Percentiles rank a stretch among this genome's conserved stretches.
Evolutionary conservation across 2,888 invertebrate genomes (phyloP).

Genomic region (Rugalucina vietnamica): DNA sequence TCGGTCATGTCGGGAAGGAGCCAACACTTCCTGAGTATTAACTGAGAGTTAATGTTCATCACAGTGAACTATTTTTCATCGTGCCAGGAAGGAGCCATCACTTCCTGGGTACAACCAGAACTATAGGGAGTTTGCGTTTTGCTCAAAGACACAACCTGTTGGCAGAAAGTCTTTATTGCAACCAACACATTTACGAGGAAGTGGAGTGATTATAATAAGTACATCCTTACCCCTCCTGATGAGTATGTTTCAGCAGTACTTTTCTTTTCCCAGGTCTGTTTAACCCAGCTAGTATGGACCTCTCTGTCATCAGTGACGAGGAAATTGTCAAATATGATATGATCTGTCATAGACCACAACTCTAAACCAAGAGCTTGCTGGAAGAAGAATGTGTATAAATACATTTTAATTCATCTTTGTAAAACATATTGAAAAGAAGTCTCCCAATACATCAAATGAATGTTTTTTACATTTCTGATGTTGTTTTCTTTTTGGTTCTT

Average conservation of each 20-base stretch:
- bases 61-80: no score
- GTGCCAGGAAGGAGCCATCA: no score
- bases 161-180: no score
- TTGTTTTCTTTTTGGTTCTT: no score
- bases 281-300: slow-evolving; percentile 92
- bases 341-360: slow-evolving; percentile 98
- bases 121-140: no score
- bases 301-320: slow-evolving; percentile 93
- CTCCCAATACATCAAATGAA: not conserved
- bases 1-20: no score
- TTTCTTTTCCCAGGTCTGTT: slow-evolving; percentile 93
- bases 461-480: not conserved
- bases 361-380: slow-evolving; percentile 97
- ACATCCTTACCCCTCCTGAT: slow-evolving; percentile 68
- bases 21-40: no score
- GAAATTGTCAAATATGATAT: slow-evolving; percentile 97
- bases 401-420: no score
- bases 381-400: slow-evolving; percentile 28
- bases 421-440: not conserved
- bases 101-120: no score
- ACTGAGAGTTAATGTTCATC: no score
- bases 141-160: slow-evolving; percentile 32
- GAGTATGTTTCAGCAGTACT: slow-evolving; percentile 85
- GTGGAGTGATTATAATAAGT: not conserved
- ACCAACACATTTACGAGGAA: no score